A percentile compares a stretch with the other conserved stretches of the same genome.
These are phyloP conservation scores for Holocentrus rufus DNA, from an alignment of 2,797 vertebrate species.

Conservation along the genomic window DNA sequence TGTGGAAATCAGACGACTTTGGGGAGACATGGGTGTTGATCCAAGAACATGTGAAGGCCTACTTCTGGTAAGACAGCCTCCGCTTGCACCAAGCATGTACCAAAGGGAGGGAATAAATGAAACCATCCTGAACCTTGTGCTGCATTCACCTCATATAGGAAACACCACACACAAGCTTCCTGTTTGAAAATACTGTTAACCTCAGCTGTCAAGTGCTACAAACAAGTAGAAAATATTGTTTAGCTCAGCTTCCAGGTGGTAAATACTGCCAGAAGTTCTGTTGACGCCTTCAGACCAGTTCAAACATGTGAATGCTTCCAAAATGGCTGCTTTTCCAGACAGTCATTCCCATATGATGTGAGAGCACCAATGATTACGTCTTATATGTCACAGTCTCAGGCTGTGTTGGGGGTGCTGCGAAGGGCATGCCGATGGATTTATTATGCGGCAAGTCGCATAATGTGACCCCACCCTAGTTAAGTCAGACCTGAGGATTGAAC, in stretches of 20 bases:
- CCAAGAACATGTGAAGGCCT: constrained; percentile 96
- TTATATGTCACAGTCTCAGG: neutral
- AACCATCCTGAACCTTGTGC: neutral
- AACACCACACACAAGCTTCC: too few relatives aligned
- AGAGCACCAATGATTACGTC: neutral
- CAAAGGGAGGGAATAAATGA: constrained; percentile 2
- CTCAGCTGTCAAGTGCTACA: too few relatives aligned
- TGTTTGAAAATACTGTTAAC: too few relatives aligned
- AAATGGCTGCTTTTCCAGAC: too few relatives aligned
- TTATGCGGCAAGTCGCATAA: constrained; percentile 6
- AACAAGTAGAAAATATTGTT: too few relatives aligned
- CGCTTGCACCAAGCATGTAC: neutral
- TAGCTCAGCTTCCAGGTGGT: too few relatives aligned
- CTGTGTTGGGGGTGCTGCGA: constrained; percentile 34
- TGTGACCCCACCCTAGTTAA: neutral
- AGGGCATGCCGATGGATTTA: neutral
- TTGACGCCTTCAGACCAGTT: neutral
- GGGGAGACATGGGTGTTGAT: constrained; percentile 98
- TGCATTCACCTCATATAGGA: neutral
- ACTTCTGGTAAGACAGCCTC: constrained; percentile 89
- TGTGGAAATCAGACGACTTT: constrained; percentile 99
- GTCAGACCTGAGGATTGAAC: constrained; percentile 4
- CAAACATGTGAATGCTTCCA: too few relatives aligned
- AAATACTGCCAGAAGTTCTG: too few relatives aligned
- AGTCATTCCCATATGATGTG: neutral